Evolutionary conservation across 2,888 invertebrate genomes (phyloP).

Genomic region (Yponomeuta sedellus): DNA sequence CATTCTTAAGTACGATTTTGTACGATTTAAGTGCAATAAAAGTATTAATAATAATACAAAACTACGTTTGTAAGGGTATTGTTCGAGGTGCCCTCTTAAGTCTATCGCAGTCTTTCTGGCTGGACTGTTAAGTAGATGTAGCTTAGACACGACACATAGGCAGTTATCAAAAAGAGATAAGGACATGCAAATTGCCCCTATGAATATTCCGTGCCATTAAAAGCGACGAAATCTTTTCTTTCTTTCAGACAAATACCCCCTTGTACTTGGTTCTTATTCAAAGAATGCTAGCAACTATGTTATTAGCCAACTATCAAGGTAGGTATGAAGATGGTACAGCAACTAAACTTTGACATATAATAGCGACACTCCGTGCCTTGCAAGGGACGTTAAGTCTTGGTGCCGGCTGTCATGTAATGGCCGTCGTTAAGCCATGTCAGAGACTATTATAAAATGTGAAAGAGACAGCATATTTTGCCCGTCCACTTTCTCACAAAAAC

Average conservation of each 20-base stretch:
- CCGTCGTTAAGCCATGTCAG: no score
- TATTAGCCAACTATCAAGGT: conserved; percentile 14
- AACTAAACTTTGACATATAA: background rate
- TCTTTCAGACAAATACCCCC: conserved; percentile 2
- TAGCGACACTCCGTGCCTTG: no score
- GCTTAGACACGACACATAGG: background rate
- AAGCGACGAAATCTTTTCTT: conserved; percentile 8
- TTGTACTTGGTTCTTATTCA: conserved; percentile 12
- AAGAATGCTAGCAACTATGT: conserved; percentile 17
- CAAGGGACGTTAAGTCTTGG: no score
- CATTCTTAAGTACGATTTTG: no score
- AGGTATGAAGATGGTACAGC: background rate
- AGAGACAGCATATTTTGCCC: no score
- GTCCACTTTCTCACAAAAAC: no score
- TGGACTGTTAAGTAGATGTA: background rate
- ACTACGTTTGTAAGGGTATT: no score
- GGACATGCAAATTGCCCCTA: background rate
- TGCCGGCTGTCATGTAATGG: no score
- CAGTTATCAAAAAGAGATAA: background rate
- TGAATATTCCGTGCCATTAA: conserved; percentile 8
- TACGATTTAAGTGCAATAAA: no score
- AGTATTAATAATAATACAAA: no score
- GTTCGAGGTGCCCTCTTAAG: no score
- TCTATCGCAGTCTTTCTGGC: background rate
- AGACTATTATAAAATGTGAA: background rate